Evolutionary conservation across 2,113 vertebrate species (phyloP).

Genomic region (Sminthopsis crassicaudata): DNA sequence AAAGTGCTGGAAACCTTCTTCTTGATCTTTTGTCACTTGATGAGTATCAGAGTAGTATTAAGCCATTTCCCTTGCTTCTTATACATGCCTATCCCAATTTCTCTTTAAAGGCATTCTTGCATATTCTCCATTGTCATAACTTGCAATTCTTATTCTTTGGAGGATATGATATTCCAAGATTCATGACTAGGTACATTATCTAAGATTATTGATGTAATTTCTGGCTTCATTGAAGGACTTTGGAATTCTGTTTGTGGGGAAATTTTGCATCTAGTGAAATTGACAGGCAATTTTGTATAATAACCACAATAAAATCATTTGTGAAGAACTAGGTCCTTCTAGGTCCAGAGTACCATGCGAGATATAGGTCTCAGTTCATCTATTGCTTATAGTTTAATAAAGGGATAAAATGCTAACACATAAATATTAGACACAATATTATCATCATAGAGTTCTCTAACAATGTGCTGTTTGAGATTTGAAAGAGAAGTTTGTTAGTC

Average conservation of each 20-base stretch:
- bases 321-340: background rate
- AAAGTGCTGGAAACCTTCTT: background rate
- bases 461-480: background rate
- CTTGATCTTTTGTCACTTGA: background rate
- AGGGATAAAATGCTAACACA: background rate
- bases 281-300: background rate
- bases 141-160: background rate
- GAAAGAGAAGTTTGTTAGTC: background rate
- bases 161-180: background rate
- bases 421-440: background rate
- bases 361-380: background rate
- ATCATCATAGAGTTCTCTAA: background rate
- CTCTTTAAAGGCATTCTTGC: background rate
- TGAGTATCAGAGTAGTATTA: background rate
- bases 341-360: background rate
- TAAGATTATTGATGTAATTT: background rate
- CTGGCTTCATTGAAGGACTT: background rate
- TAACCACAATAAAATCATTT: background rate
- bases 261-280: background rate
- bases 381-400: background rate
- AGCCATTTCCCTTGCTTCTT: background rate
- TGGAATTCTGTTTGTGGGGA: background rate
- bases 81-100: background rate
- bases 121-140: background rate
- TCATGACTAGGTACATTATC: background rate